phyloP scores from a whole-genome alignment of 2,797 vertebrate species.

The Xiphorhynchus erythropygius region DNA sequence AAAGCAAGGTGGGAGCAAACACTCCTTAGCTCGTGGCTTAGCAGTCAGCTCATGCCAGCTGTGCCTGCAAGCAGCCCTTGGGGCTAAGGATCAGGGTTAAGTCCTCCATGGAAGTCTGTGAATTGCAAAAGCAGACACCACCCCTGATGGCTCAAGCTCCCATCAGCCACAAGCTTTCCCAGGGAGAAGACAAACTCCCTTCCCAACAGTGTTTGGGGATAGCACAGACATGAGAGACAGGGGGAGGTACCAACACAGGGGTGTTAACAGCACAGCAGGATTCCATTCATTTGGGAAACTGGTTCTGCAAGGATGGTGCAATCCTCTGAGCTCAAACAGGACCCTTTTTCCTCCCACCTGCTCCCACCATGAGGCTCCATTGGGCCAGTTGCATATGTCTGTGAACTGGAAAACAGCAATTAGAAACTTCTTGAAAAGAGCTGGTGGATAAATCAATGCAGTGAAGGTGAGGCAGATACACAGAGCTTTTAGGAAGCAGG shows the following conservation, averaged over 20 bases:
- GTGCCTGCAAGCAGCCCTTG: background rate
- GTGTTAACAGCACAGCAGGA: background rate
- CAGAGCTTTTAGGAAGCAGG: background rate
- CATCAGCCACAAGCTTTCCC: background rate
- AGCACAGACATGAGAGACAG: background rate
- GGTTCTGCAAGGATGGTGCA: background rate
- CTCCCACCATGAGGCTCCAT: background rate
- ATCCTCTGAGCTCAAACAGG: background rate
- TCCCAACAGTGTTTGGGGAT: background rate
- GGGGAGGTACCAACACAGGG: background rate
- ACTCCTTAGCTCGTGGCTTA: background rate
- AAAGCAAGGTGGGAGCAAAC: background rate
- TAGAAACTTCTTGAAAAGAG: background rate
- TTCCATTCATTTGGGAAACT: background rate
- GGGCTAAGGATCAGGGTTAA: background rate
- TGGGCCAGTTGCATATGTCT: background rate
- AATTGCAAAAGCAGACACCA: background rate
- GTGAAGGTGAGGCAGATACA: background rate
- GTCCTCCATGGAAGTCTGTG: background rate
- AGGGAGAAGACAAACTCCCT: background rate
- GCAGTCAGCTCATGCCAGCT: accelerated
- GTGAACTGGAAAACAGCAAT: background rate
- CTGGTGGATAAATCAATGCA: background rate
- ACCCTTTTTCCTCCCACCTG: background rate
- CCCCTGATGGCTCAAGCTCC: no score